phyloP scores from a whole-genome alignment of 2,113 vertebrate species.

The Thunnus thynnus region DNA sequence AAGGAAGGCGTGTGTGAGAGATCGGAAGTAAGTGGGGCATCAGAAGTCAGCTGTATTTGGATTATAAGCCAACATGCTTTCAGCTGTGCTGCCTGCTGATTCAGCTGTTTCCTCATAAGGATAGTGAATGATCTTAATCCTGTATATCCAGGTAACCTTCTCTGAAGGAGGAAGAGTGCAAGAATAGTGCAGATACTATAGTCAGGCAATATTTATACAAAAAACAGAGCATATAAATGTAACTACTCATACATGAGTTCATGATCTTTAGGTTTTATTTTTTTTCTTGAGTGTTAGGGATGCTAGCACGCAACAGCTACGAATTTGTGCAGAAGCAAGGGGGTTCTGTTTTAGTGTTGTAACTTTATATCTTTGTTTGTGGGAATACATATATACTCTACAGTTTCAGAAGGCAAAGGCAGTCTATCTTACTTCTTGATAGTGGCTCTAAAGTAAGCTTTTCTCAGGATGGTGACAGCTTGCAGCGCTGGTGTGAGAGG shows the following conservation, averaged over 20 bases:
- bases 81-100: conserved; percentile 65
- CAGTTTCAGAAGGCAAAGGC: conserved; percentile 36
- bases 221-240: not conserved
- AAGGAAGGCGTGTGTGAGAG: conserved; percentile 34
- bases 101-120: conserved; percentile 68
- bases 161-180: conserved; percentile 48
- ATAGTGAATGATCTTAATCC: conserved; percentile 77
- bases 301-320: not conserved
- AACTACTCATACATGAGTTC: not conserved
- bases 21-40: conserved; percentile 67
- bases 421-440: conserved; percentile 52
- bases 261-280: conserved; percentile 22
- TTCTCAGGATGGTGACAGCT: conserved; percentile 73
- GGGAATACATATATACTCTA: conserved; percentile 8
- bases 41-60: conserved; percentile 70
- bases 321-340: not conserved
- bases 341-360: conserved; percentile 22
- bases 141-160: conserved; percentile 71
- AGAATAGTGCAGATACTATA: conserved; percentile 3
- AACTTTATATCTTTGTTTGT: conserved; percentile 41
- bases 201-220: conserved; percentile 29
- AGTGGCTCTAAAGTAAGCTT: conserved; percentile 70
- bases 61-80: conserved; percentile 74
- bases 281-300: not conserved
- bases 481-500: conserved; percentile 66